Evolutionary conservation across 2,888 invertebrate genomes (phyloP).

Genomic region (Steromphala cineraria): DNA sequence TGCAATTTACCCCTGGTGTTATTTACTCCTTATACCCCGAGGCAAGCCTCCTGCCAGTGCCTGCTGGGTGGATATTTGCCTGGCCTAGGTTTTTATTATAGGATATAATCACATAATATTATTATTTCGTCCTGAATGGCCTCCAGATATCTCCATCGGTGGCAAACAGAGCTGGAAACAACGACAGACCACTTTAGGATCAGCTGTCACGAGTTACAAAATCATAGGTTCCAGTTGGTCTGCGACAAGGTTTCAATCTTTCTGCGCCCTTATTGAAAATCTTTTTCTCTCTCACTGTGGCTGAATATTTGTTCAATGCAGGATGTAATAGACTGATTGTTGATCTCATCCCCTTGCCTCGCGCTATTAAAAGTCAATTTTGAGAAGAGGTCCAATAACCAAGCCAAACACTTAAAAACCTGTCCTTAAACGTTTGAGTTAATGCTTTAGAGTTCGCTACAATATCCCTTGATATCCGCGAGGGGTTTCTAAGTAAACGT

Average conservation of each 20-base stretch:
- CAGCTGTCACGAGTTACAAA: background rate
- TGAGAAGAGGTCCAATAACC: background rate
- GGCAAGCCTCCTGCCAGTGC: background rate
- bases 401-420: background rate
- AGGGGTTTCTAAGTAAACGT: background rate
- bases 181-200: background rate
- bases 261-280: background rate
- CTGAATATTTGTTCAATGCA: background rate
- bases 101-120: slow-evolving; percentile 26
- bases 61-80: background rate
- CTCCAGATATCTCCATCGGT: slow-evolving; percentile 8
- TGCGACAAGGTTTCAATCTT: background rate
- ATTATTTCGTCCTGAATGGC: slow-evolving; percentile 12
- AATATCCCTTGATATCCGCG: background rate
- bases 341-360: background rate
- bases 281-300: background rate
- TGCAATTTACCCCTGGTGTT: slow-evolving; percentile 10
- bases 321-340: background rate
- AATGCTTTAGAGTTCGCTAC: background rate
- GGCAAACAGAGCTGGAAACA: background rate
- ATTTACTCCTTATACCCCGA: background rate
- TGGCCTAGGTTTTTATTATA: slow-evolving; percentile 18
- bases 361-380: background rate
- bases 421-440: background rate
- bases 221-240: background rate